A percentile compares a stretch with the other conserved stretches of the same genome.
Conservation (phyloP, 2,113 vertebrate genomes). For the Callopanchax toddi region DNA sequence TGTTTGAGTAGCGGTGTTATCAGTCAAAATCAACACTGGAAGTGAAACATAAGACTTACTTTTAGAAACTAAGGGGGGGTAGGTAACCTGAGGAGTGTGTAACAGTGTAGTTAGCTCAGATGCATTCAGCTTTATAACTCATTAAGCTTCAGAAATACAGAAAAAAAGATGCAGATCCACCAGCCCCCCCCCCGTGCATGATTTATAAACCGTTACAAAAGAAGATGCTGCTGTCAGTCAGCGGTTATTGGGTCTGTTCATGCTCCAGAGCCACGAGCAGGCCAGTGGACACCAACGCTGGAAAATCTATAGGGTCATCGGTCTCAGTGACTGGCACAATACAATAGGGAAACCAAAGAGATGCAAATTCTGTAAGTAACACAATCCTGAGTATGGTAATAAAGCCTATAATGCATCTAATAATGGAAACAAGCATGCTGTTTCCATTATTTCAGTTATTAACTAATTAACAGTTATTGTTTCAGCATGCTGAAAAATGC, state of each 20-base stretch:
- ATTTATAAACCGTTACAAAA: slow-evolving; percentile 37
- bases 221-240: slow-evolving; percentile 32
- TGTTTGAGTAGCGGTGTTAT: slow-evolving; percentile 25
- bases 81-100: slow-evolving; percentile 44
- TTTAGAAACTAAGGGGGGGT: slow-evolving; percentile 18
- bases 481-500: too few relatives aligned
- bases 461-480: too few relatives aligned
- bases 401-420: slow-evolving; percentile 23
- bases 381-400: slow-evolving; percentile 44
- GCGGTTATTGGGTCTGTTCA: slow-evolving; percentile 24
- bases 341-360: slow-evolving; percentile 63
- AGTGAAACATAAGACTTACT: slow-evolving; percentile 59
- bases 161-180: background rate
- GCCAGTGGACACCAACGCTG: slow-evolving; percentile 53
- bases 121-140: slow-evolving; percentile 1
- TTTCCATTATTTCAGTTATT: too few relatives aligned
- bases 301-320: slow-evolving; percentile 67
- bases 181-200: slow-evolving; percentile 26
- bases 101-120: slow-evolving; percentile 2
- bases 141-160: background rate
- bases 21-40: slow-evolving; percentile 43
- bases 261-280: slow-evolving; percentile 29
- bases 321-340: slow-evolving; percentile 51
- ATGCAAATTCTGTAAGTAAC: slow-evolving; percentile 55
- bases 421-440: too few relatives aligned